phyloP scores from a whole-genome alignment of 2,888 invertebrate species.

The Plagodis pulveraria region DNA sequence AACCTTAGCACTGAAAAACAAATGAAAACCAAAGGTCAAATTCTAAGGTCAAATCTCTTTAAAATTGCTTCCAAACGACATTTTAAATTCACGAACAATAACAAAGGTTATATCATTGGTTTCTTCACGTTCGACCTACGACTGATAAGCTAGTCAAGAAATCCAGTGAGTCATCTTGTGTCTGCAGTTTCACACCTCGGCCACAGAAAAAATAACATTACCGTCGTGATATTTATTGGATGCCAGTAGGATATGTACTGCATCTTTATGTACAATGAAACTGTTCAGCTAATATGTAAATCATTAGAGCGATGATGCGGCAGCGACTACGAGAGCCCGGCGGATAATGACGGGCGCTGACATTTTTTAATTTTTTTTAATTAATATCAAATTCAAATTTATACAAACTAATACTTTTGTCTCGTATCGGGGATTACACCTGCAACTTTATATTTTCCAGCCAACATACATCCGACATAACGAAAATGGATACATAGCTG shows the following conservation, averaged over 20 bases:
- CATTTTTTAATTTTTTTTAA: no score
- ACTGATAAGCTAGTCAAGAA: conserved; percentile 33
- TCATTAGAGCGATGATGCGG: no score
- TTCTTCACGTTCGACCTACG: conserved; percentile 48
- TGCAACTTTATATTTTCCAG: no score
- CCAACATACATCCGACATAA: no score
- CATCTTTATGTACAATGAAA: no score
- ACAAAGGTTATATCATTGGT: conserved; percentile 37
- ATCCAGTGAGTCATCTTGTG: conserved; percentile 32
- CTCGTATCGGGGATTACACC: no score
- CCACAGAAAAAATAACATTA: background rate
- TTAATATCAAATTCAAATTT: no score
- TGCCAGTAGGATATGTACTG: background rate
- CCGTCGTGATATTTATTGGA: conserved; percentile 1
- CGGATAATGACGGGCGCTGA: no score
- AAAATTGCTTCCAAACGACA: conserved; percentile 8
- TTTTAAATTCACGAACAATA: conserved; percentile 20
- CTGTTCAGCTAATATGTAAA: no score
- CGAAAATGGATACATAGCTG: no score
- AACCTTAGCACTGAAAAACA: conserved; percentile 11
- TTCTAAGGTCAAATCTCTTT: conserved; percentile 10
- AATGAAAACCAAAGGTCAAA: conserved; percentile 6
- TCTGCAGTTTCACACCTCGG: conserved; percentile 6
- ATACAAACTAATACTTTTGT: no score
- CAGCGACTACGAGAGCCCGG: no score